These are phyloP conservation scores for Agrotis clavis DNA, from an alignment of 2,888 invertebrate species.

Conservation along the genomic window DNA sequence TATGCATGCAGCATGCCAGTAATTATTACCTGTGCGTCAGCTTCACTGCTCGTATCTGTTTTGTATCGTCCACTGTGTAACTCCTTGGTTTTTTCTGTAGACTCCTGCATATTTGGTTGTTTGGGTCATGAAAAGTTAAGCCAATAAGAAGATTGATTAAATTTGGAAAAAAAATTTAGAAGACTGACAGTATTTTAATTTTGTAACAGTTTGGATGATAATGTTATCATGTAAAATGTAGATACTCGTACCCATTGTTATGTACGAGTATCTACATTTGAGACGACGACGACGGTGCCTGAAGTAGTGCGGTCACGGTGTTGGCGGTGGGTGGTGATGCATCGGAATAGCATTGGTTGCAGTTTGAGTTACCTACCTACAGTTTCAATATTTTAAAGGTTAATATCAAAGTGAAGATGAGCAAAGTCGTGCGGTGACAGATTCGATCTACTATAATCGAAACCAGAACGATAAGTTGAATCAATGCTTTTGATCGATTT, in stretches of 20 bases:
- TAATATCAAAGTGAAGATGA: too few species aligned
- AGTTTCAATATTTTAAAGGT: not conserved
- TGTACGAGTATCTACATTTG: too few species aligned
- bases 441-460: too few species aligned
- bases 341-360: too few species aligned
- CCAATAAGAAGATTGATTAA: slow-evolving; percentile 23
- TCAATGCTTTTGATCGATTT: too few species aligned
- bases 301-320: too few species aligned
- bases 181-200: not conserved
- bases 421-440: too few species aligned
- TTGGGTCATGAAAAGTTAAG: slow-evolving; percentile 17
- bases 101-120: slow-evolving; percentile 71
- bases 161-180: slow-evolving; percentile 23
- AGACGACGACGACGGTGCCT: too few species aligned
- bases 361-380: too few species aligned
- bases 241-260: too few species aligned
- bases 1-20: not conserved
- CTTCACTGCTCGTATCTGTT: slow-evolving; percentile 74
- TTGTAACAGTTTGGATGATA: not conserved
- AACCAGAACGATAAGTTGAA: too few species aligned
- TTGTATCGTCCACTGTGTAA: slow-evolving; percentile 67
- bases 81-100: slow-evolving; percentile 76
- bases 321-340: too few species aligned
- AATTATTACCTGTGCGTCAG: slow-evolving; percentile 76
- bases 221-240: not conserved